Evolutionary conservation across 2,888 invertebrate genomes (phyloP).

Genomic region (Julus scanicus): DNA sequence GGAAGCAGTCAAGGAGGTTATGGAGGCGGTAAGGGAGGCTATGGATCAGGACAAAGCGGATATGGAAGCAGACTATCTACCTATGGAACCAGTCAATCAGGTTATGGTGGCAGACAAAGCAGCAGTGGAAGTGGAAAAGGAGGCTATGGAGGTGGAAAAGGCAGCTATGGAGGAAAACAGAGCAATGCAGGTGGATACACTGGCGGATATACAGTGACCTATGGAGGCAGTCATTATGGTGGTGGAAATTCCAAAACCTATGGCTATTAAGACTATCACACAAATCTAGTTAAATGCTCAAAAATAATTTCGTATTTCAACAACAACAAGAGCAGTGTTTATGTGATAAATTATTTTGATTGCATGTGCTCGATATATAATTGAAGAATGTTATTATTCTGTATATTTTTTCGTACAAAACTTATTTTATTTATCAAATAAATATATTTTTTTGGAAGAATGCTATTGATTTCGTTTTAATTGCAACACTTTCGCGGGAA

Average conservation of each 20-base stretch:
- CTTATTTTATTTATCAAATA: neutral
- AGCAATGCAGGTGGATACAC: neutral
- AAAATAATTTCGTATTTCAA: conserved; percentile 1
- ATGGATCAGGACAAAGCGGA: neutral
- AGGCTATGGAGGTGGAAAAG: conserved; percentile 9
- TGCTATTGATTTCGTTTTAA: neutral
- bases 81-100: neutral
- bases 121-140: neutral
- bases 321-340: neutral
- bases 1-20: neutral
- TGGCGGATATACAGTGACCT: conserved; percentile 15
- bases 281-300: neutral
- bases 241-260: neutral
- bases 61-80: neutral
- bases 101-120: neutral
- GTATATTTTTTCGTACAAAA: neutral
- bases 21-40: neutral
- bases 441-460: neutral
- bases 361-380: neutral
- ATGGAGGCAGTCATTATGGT: conserved; percentile 16
- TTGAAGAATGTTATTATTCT: neutral
- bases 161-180: neutral
- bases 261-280: neutral
- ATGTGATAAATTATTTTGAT: conserved; percentile 18
- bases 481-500: neutral